These are phyloP conservation scores for Triplophysa bombifrons DNA, from an alignment of 2,797 vertebrate species.

Conservation along the genomic window DNA sequence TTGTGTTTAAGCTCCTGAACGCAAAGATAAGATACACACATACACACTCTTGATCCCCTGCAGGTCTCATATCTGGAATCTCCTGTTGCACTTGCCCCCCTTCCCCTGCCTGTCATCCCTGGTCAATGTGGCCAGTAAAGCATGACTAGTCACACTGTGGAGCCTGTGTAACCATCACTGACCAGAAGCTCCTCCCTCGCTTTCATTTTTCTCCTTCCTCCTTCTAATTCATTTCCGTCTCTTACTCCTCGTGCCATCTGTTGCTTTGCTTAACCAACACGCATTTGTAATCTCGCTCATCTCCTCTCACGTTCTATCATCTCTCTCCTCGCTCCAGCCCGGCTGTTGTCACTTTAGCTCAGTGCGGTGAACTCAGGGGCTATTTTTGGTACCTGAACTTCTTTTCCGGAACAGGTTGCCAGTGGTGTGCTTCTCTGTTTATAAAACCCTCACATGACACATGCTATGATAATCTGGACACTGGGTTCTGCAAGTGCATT, in stretches of 20 bases:
- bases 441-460: slow-evolving; percentile 26
- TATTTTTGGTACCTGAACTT: slow-evolving; percentile 74
- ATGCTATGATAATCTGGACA: slow-evolving; percentile 1
- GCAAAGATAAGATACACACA: slow-evolving; percentile 30
- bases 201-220: slow-evolving; percentile 13
- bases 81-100: slow-evolving; percentile 55
- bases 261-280: slow-evolving; percentile 40
- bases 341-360: slow-evolving; percentile 77
- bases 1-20: slow-evolving; percentile 46
- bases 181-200: slow-evolving; percentile 39
- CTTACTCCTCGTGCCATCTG: slow-evolving; percentile 37
- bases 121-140: slow-evolving; percentile 73
- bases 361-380: slow-evolving; percentile 68
- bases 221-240: slow-evolving; percentile 32
- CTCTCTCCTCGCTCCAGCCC: slow-evolving; percentile 41
- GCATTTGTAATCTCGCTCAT: slow-evolving; percentile 36
- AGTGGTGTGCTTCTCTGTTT: slow-evolving; percentile 45
- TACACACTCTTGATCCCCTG: slow-evolving; percentile 20
- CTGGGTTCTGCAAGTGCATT: not conserved
- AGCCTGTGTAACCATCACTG: slow-evolving; percentile 46
- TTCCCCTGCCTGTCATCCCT: slow-evolving; percentile 57
- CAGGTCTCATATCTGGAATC: slow-evolving; percentile 50
- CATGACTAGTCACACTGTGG: slow-evolving; percentile 62
- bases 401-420: slow-evolving; percentile 51
- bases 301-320: slow-evolving; percentile 16